Conservation (phyloP, 2,797 vertebrate genomes). For the Neopelma chrysocephalum region DNA sequence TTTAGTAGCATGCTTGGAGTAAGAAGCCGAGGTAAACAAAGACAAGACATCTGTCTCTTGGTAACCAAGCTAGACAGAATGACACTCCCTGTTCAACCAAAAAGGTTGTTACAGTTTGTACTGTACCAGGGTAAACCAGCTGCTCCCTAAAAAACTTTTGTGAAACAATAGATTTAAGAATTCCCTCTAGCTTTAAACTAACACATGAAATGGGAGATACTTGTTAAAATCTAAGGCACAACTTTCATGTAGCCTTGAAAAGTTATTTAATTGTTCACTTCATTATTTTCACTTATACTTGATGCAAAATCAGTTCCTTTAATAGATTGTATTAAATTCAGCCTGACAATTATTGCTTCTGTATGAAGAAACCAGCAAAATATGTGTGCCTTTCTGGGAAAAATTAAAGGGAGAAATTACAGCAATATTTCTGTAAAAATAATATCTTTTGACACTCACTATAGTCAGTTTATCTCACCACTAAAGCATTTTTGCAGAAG, state of each 20-base stretch:
- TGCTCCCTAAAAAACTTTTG: neutral
- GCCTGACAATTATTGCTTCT: neutral
- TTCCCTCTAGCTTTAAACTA: neutral
- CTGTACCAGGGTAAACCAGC: neutral
- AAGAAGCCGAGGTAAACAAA: neutral
- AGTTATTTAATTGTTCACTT: neutral
- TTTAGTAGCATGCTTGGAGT: neutral
- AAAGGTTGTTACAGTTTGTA: neutral
- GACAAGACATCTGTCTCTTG: neutral
- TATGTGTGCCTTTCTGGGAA: accelerated
- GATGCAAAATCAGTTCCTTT: neutral
- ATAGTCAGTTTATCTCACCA: neutral
- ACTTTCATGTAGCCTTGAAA: neutral
- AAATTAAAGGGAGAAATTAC: neutral
- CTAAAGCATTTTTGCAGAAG: neutral
- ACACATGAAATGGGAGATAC: neutral
- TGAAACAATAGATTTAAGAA: neutral
- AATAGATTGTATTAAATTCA: neutral
- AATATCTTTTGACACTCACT: neutral
- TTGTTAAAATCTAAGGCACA: neutral
- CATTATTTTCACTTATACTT: neutral
- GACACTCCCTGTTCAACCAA: neutral
- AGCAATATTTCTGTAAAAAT: neutral
- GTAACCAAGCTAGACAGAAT: neutral
- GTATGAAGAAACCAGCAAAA: neutral